Percentiles rank a stretch among this genome's conserved stretches.
These are phyloP conservation scores for Didymodactylos carnosus DNA, from an alignment of 2,888 invertebrate genomes.

Conservation along the genomic window DNA sequence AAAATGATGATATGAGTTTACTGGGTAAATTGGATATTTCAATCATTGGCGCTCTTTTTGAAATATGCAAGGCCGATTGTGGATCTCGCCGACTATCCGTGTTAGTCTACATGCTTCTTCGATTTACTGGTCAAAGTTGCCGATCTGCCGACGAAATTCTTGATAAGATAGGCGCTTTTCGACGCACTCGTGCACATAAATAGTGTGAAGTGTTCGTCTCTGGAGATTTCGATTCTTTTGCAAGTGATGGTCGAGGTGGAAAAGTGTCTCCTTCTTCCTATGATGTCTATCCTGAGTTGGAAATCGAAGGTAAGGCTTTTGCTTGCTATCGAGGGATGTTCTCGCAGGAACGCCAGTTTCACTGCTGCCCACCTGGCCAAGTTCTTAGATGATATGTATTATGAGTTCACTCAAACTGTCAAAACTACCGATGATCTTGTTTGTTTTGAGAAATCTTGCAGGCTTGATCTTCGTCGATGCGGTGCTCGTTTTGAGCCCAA, in stretches of 20 bases:
- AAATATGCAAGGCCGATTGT: too few species aligned
- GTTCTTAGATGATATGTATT: neutral
- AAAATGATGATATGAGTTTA: too few species aligned
- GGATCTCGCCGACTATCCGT: too few species aligned
- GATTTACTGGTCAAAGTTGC: too few species aligned
- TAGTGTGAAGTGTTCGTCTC: neutral
- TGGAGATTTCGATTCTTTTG: neutral
- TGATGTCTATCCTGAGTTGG: neutral
- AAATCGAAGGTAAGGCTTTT: neutral
- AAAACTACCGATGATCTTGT: neutral
- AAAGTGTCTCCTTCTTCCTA: neutral
- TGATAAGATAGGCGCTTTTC: too few species aligned
- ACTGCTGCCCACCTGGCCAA: neutral
- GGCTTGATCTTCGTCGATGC: neutral
- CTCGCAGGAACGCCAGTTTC: neutral
- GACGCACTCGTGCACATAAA: neutral
- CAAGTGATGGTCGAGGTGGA: neutral
- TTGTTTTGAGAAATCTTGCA: neutral
- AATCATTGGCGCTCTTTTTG: too few species aligned
- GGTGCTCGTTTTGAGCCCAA: neutral
- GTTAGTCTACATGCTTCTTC: too few species aligned
- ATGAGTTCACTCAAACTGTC: neutral
- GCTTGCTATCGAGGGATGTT: neutral
- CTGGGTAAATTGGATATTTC: too few species aligned
- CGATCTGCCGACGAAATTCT: too few species aligned